Evolutionary conservation across 2,888 invertebrate species (phyloP).

Genomic region (Luperina nickerlii): DNA sequence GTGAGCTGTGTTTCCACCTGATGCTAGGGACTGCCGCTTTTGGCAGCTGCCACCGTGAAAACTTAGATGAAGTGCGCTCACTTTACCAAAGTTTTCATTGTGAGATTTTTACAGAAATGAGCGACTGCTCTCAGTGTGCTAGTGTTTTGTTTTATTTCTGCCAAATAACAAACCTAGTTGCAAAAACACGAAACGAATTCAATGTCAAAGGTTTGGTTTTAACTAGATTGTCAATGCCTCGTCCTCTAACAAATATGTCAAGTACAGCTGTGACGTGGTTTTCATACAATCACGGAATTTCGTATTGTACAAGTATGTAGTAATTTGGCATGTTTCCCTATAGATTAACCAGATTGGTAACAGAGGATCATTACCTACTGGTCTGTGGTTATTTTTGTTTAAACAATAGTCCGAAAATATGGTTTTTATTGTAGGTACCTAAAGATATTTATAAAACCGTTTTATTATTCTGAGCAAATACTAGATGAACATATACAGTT

Average conservation of each 20-base stretch:
- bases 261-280: slow-evolving; percentile 49
- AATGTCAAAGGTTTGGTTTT: slow-evolving; percentile 39
- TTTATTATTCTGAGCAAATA: not conserved
- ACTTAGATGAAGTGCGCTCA: too few relatives aligned
- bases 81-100: too few relatives aligned
- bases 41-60: too few relatives aligned
- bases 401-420: slow-evolving; percentile 1
- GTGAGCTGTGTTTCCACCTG: too few relatives aligned
- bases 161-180: slow-evolving; percentile 1
- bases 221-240: slow-evolving; percentile 53
- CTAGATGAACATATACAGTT: not conserved
- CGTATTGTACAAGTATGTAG: slow-evolving; percentile 14
- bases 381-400: slow-evolving; percentile 22
- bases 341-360: slow-evolving; percentile 39
- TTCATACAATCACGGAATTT: slow-evolving; percentile 47
- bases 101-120: too few relatives aligned
- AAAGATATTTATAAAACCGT: not conserved
- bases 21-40: too few relatives aligned
- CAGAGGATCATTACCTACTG: slow-evolving; percentile 9
- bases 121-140: not conserved
- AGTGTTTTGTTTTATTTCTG: not conserved
- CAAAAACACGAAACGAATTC: slow-evolving; percentile 36
- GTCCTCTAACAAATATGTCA: slow-evolving; percentile 65
- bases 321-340: slow-evolving; percentile 57
- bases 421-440: not conserved